phyloP scores from a whole-genome alignment of 2,888 invertebrate genomes.

The Drosophila vallismaia region DNA sequence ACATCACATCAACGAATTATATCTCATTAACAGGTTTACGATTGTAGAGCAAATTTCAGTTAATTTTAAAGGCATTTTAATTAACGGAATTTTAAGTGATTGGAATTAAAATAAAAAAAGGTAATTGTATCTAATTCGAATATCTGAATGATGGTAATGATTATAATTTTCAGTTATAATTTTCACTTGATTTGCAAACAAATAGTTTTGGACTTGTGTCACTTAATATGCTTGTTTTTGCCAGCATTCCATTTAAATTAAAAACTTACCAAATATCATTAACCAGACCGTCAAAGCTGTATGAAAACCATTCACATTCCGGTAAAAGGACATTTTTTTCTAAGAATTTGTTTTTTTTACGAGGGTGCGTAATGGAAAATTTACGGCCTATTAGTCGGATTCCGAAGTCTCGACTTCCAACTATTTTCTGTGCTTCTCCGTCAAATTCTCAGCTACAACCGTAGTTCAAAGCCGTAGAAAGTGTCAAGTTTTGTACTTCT shows the following conservation, averaged over 20 bases:
- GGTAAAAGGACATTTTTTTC: neutral
- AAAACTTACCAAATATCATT: neutral
- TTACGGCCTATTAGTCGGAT: neutral
- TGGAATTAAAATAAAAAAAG: neutral
- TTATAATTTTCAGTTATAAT: neutral
- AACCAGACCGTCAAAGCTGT: neutral
- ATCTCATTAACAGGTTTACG: neutral
- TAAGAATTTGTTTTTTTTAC: neutral
- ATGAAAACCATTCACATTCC: neutral
- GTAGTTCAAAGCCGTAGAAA: slow-evolving; percentile 51
- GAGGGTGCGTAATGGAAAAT: neutral
- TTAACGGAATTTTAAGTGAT: neutral
- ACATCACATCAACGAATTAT: neutral
- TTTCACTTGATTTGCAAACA: neutral
- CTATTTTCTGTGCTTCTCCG: slow-evolving; percentile 55
- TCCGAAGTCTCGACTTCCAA: neutral
- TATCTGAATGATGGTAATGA: neutral
- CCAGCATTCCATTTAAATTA: neutral
- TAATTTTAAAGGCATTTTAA: neutral
- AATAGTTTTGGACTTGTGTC: neutral
- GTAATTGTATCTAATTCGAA: neutral
- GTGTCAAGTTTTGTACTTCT: slow-evolving; percentile 52
- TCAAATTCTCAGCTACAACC: slow-evolving; percentile 70
- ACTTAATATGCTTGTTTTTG: no score
- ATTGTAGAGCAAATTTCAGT: neutral